Percentiles rank a stretch among this genome's conserved stretches.
Conservation (phyloP, 2,113 vertebrate genomes). For the Axis porcinus region DNA sequence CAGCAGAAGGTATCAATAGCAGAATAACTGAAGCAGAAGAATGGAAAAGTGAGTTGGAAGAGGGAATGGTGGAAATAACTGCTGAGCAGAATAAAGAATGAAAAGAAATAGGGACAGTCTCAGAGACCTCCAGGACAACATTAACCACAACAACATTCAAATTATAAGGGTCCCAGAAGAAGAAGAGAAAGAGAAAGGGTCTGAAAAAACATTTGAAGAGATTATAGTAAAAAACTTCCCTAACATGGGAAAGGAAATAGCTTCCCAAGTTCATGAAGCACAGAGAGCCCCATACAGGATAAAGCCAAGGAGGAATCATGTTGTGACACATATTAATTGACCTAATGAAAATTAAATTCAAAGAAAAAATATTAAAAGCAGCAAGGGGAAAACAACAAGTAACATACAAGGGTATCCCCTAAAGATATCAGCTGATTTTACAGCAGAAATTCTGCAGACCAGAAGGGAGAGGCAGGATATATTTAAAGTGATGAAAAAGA, state of each 20-base stretch:
- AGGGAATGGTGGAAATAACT: background rate
- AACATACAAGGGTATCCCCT: background rate
- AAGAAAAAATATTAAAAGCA: background rate
- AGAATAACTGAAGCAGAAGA: background rate
- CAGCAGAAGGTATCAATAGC: background rate
- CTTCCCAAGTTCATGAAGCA: background rate
- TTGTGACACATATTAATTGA: background rate
- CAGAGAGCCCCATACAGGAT: background rate
- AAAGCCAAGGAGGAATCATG: background rate
- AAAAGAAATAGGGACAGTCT: background rate
- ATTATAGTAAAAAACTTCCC: background rate
- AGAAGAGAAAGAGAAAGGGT: background rate
- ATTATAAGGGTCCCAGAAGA: background rate
- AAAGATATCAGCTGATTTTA: background rate
- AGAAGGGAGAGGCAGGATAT: background rate
- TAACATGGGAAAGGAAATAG: background rate
- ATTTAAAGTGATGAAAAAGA: background rate
- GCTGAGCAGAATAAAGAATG: background rate
- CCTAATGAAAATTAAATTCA: background rate
- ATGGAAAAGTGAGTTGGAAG: background rate
- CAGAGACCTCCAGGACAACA: background rate
- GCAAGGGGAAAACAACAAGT: background rate
- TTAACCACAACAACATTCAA: background rate
- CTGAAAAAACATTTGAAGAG: background rate
- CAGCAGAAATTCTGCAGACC: background rate